Evolutionary conservation across 1,140 invertebrate genomes (phyloP).

Genomic region (Hycleus phaleratus): DNA sequence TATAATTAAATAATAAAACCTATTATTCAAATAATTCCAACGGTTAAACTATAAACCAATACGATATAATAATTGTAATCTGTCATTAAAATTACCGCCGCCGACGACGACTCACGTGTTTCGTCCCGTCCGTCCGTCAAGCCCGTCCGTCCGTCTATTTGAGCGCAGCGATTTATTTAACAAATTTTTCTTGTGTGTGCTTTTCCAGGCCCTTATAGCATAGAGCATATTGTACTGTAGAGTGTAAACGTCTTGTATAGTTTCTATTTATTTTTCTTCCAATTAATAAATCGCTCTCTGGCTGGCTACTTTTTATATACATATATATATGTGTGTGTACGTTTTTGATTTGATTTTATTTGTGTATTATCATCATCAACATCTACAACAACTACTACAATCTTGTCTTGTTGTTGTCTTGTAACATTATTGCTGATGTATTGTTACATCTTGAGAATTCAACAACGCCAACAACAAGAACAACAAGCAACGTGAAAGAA

Average conservation of each 20-base stretch:
- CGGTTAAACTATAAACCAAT: neutral
- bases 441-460: neutral
- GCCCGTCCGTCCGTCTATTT: neutral
- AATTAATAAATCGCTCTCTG: too few relatives aligned
- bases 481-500: neutral
- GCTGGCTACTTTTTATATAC: neutral
- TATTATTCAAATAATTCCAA: neutral
- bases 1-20: neutral
- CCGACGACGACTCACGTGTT: constrained; percentile 15
- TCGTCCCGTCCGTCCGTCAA: neutral
- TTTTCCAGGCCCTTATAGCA: constrained; percentile 18
- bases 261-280: neutral
- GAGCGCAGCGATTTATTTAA: constrained; percentile 9
- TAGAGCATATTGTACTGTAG: neutral
- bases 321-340: constrained; percentile 1
- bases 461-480: neutral
- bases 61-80: neutral
- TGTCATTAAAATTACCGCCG: neutral
- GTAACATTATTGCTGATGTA: neutral
- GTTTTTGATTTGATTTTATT: constrained; percentile 6
- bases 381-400: too few relatives aligned
- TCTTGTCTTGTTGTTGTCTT: neutral
- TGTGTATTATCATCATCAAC: neutral
- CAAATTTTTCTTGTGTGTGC: constrained; percentile 8
- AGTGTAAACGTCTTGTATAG: neutral